Evolutionary conservation across 2,113 vertebrate species (phyloP).

Genomic region (Genyomyrus donnyi): DNA sequence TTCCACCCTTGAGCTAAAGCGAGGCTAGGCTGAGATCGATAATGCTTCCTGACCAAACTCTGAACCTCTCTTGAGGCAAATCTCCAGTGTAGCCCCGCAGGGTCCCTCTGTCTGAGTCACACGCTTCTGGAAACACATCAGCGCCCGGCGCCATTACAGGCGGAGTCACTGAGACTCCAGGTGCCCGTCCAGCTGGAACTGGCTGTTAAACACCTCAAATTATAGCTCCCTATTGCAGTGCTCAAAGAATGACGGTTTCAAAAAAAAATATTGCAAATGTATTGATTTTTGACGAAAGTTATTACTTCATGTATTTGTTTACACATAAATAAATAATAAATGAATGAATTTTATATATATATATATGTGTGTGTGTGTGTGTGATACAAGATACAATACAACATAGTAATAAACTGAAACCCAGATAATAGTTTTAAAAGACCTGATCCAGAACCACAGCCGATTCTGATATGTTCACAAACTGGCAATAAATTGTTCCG

Average conservation of each 20-base stretch:
- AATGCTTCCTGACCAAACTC: slow-evolving; percentile 5
- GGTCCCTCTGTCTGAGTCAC: background rate
- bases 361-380: too few species aligned
- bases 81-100: background rate
- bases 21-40: background rate
- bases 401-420: background rate
- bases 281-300: background rate
- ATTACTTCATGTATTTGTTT: background rate
- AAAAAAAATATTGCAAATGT: background rate
- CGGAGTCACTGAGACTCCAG: background rate
- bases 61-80: slow-evolving; percentile 11
- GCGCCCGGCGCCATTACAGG: background rate
- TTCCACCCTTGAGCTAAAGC: background rate
- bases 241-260: background rate
- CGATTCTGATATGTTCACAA: background rate
- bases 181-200: background rate
- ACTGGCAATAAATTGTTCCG: background rate
- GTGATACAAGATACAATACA: too few species aligned
- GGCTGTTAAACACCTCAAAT: background rate
- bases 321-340: background rate
- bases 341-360: too few species aligned
- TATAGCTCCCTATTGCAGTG: background rate
- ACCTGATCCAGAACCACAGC: background rate
- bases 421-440: background rate
- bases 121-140: background rate